Base-by-base conservation (phyloP, 2,888 invertebrate genomes). In the Halictus quadricinctus region DNA sequence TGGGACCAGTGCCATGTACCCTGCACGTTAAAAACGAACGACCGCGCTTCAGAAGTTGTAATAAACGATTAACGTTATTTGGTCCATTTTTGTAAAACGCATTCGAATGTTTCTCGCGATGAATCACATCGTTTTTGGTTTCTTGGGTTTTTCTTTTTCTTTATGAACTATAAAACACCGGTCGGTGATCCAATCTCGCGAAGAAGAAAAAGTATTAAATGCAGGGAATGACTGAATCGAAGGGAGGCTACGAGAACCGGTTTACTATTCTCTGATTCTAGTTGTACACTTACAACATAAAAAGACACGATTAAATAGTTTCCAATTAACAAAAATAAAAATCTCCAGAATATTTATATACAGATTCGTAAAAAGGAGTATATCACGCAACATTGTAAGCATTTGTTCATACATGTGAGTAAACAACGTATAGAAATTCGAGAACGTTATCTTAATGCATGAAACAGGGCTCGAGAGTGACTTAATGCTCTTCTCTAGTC, bases 31-130 rank as follows among this genome's bases (percentile, higher is more conserved):
- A 84, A 80, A 84, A 70, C 73, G 18, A 82, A 64, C 72, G 72
- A 76, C n/a, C 48, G 60, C 29, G 25, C 73, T 60, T 64, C 69
- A 74, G 80, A 75, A 84, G 25, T 54, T 48, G 41, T 79, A 83
- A n/a, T 69, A 73, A 77, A 88, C 66, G 66, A 75, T 83, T 74
- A 64, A 79, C 72, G 70, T 88, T 50, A 43, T 74, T 88, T 88
- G 88, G 88, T 88, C 89, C 89, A 81, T 85, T 77, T 83, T 75
- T 76, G 48, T 50, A 76, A 77, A 82, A 79, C 69, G 60, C 66
- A 48, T 36, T n/a, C 36, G 70, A 84, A 50, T 70, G 72, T 69
- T 58, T 79, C 48, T 78, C 46, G 50, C 41, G 64, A 76, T 72
- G 54, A 41, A 72, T 75, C 74, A 70, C 58, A 78, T 76, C 60